Evolutionary conservation across 2,888 invertebrate species (phyloP), one percentile per base, ranked within the genome.

Genomic region (Trypoxylon attenuatum): DNA sequence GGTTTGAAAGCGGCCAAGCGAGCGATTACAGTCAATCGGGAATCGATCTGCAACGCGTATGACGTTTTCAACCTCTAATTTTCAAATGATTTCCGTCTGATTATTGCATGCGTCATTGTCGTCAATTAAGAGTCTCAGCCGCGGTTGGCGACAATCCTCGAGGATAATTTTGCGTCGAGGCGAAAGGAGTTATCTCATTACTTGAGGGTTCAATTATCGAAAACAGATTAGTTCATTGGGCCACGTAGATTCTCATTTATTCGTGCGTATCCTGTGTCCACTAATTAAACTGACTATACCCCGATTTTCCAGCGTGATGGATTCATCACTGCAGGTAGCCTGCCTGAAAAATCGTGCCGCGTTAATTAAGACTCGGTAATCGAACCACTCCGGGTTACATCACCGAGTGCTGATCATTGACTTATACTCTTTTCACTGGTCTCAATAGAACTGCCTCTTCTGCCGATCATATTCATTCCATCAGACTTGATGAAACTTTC

Each of bases 11-110:
- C 53, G 38, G 13, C 59, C 39, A 47, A 43, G 50, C 54, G 53
- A 22, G 38, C 49, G 46, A 59, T 67, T 59, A 67, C 33, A 39
- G 38, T 23, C 38, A 54, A 54, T 55, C 68, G 47, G 51, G 22
- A 27, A 43, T 47, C 22, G 33, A 21, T 21, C 18, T 22, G 49
- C 15, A 13, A 13, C 33, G 27, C 21, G 5, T 21, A 25, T 16
- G 38, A 23, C 16, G 51, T 51, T 60, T 60, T 52, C 55, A 38
- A 52, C 52, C 59, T 42, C 66, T 55, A 66, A 67, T 55, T 67
- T 58, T 60, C 55, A 42, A 42, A 64, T 57, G 21, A 52, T 59
- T 41, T 47, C 39, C 53, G 23, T 8, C 16, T 10, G 16, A 19
- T 22, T 27, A 4, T 29, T 5, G 3, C 4, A 5, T 13, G 8